Conservation (phyloP, 1,140 invertebrate species). For the Gryon sp. region DNA sequence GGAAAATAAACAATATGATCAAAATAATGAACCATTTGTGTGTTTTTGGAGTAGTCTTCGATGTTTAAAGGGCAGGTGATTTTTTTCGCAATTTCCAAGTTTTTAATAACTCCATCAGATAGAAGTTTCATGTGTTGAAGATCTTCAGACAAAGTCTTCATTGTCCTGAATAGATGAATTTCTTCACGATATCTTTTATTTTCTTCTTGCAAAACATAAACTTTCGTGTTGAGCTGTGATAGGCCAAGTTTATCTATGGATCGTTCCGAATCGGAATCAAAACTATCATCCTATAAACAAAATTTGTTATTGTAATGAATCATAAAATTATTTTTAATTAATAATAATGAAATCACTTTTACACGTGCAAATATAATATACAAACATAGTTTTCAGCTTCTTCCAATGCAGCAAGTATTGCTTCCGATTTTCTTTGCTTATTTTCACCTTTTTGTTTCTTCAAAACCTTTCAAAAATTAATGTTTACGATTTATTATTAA, state of each 20-base stretch:
- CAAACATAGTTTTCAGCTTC: too few relatives aligned
- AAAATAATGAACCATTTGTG: too few relatives aligned
- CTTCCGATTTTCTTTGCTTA: not conserved
- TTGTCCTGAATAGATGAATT: not conserved
- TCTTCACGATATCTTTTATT: constrained; percentile 5
- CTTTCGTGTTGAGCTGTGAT: not conserved
- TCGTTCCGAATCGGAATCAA: not conserved
- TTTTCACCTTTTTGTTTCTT: not conserved
- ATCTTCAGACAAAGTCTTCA: not conserved
- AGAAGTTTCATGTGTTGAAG: not conserved
- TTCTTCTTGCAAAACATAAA: not conserved
- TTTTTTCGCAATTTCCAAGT: not conserved
- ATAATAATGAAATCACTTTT: too few relatives aligned
- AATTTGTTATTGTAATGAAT: too few relatives aligned
- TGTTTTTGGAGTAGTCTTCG: not conserved
- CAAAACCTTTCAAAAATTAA: too few relatives aligned
- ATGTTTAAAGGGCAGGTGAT: not conserved
- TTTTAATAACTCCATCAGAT: not conserved
- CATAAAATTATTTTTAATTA: too few relatives aligned
- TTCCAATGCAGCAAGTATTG: not conserved
- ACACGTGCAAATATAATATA: too few relatives aligned
- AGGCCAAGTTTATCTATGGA: not conserved
- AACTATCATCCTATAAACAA: not conserved
- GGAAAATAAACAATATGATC: too few relatives aligned
- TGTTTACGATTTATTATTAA: too few relatives aligned